Conservation (phyloP, 2,888 invertebrate species). For the Philaethria dido region DNA sequence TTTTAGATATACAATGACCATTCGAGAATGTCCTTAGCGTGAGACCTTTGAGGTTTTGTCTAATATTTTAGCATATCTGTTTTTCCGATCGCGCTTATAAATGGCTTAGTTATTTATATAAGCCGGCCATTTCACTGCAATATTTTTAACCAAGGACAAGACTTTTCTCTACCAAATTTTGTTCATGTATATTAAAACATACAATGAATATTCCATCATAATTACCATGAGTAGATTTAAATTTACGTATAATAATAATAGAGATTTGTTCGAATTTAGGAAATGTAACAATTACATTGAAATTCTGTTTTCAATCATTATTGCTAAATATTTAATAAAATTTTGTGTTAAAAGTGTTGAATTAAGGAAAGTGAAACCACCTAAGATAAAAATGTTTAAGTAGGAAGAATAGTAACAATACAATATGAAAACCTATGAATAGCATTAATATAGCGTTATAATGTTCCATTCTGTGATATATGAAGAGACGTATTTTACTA, state of each 20-base stretch:
- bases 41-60: slow-evolving; percentile 37
- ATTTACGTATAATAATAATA: background rate
- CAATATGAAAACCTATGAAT: slow-evolving; percentile 2
- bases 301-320: no score
- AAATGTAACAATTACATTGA: no score
- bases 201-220: background rate
- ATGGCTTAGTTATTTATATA: slow-evolving; percentile 35
- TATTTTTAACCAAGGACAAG: slow-evolving; percentile 41
- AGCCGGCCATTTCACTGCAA: slow-evolving; percentile 37
- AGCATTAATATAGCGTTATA: slow-evolving; percentile 1
- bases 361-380: no score
- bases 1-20: slow-evolving; percentile 28
- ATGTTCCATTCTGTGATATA: background rate
- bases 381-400: background rate
- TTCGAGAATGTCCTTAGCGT: slow-evolving; percentile 38
- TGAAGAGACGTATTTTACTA: background rate
- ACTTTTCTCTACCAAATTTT: slow-evolving; percentile 8
- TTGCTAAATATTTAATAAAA: no score
- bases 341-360: no score
- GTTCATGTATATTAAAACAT: background rate
- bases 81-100: slow-evolving; percentile 40
- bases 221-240: background rate
- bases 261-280: no score
- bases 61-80: slow-evolving; percentile 41
- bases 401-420: background rate